Conservation (phyloP, 1,140 invertebrate genomes). For the Archivesica marissinica region DNA sequence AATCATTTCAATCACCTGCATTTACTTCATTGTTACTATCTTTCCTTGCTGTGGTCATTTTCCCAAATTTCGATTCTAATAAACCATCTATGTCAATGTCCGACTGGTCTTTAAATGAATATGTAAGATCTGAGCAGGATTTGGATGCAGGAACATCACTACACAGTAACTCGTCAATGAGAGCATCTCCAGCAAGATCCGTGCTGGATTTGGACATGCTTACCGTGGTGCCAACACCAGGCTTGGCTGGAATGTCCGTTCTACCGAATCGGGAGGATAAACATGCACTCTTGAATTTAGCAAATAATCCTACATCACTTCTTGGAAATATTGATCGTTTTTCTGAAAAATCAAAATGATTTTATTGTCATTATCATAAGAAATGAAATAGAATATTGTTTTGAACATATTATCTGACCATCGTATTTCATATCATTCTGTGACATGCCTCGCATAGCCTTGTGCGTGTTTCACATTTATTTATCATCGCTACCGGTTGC, state of each 20-base stretch:
- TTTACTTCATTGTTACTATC: background rate
- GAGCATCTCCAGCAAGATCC: background rate
- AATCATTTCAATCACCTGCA: background rate
- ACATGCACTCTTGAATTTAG: slow-evolving; percentile 64
- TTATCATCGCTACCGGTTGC: too few species aligned
- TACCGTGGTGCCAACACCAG: background rate
- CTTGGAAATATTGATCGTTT: slow-evolving; percentile 43
- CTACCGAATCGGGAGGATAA: slow-evolving; percentile 44
- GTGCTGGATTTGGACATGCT: slow-evolving; percentile 18
- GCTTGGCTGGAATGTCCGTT: background rate
- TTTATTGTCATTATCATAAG: background rate
- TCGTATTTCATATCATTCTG: too few species aligned
- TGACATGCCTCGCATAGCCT: too few species aligned
- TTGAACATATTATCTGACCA: too few species aligned
- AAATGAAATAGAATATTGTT: too few species aligned
- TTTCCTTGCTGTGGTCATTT: background rate
- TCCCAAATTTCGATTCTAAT: slow-evolving; percentile 27
- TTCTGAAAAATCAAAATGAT: slow-evolving; percentile 20
- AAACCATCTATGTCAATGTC: slow-evolving; percentile 45
- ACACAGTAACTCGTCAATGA: background rate
- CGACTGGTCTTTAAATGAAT: slow-evolving; percentile 57
- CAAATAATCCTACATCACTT: slow-evolving; percentile 71
- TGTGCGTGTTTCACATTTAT: too few species aligned
- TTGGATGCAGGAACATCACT: slow-evolving; percentile 41
- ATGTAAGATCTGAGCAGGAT: slow-evolving; percentile 42